A percentile compares a stretch with the other conserved stretches of the same genome.
Conservation (phyloP, 2,797 vertebrate genomes). For the Cossypha polioptera region DNA sequence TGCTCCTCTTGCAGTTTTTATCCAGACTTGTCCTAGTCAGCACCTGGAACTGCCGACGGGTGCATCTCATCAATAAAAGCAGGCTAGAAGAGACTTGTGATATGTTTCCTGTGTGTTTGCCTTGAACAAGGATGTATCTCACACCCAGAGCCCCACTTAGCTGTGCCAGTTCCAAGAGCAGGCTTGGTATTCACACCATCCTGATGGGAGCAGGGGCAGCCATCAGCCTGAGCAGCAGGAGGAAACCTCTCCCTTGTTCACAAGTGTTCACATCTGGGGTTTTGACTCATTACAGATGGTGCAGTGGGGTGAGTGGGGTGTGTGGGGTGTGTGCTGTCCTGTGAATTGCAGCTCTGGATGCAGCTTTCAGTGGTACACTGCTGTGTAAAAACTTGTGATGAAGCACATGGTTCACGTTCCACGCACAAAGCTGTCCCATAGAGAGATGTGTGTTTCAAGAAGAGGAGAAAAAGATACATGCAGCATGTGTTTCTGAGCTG, state of each 20-base stretch:
- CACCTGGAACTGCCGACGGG: background rate
- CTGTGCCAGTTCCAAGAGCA: background rate
- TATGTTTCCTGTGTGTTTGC: background rate
- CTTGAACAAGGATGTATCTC: background rate
- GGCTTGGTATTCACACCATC: background rate
- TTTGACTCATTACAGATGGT: background rate
- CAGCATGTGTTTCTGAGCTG: background rate
- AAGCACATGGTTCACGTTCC: background rate
- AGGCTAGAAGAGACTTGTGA: background rate
- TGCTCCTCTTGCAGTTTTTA: background rate
- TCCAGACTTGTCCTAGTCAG: background rate
- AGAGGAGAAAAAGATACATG: background rate
- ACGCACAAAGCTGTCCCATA: background rate
- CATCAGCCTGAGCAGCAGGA: background rate
- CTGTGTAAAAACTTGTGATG: background rate
- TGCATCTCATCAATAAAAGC: background rate
- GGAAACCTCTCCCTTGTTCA: background rate
- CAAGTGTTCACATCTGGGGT: background rate
- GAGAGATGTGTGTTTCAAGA: background rate
- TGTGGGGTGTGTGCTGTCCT: background rate
- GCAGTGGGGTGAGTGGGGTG: background rate
- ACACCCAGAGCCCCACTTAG: background rate
- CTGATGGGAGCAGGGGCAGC: background rate
- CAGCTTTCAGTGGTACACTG: background rate
- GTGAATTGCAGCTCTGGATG: fast-evolving